Conservation (phyloP, 2,797 vertebrate genomes). For the Crenuchus spilurus region DNA sequence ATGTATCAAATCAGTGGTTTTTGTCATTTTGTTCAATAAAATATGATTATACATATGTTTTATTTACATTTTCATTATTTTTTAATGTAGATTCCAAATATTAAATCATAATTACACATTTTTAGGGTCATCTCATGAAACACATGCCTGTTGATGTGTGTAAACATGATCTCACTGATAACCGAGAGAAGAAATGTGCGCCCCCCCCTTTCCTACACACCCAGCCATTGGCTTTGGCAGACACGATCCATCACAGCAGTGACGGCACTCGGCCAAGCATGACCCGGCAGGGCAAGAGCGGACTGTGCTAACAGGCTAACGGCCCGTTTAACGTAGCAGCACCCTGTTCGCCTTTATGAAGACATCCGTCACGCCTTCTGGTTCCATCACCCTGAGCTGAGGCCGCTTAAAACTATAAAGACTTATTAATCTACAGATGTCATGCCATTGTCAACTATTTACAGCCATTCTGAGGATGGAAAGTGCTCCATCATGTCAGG, state of each 20-base stretch:
- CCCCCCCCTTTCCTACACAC: background rate
- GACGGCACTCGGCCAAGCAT: background rate
- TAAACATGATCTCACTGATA: background rate
- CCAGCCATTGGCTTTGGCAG: background rate
- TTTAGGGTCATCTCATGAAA: too few relatives aligned
- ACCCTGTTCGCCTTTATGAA: background rate
- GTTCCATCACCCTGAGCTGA: conserved; percentile 5
- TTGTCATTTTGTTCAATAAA: too few relatives aligned
- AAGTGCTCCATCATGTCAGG: background rate
- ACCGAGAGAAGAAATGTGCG: background rate
- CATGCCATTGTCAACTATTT: background rate
- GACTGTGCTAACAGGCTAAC: background rate
- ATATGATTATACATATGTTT: too few relatives aligned
- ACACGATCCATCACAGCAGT: conserved; percentile 3
- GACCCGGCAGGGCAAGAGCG: conserved; percentile 10
- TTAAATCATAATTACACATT: too few relatives aligned
- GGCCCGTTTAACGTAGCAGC: conserved; percentile 7
- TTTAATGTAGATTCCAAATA: too few relatives aligned
- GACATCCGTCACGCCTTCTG: conserved; percentile 18
- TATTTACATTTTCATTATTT: too few relatives aligned
- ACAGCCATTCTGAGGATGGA: background rate
- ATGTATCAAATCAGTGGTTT: too few relatives aligned
- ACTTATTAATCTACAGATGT: conserved; percentile 10
- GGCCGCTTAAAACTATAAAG: background rate
- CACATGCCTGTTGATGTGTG: background rate